Base-by-base conservation (phyloP, 1,140 invertebrate species). In the Lordiphosa clarofinis region DNA sequence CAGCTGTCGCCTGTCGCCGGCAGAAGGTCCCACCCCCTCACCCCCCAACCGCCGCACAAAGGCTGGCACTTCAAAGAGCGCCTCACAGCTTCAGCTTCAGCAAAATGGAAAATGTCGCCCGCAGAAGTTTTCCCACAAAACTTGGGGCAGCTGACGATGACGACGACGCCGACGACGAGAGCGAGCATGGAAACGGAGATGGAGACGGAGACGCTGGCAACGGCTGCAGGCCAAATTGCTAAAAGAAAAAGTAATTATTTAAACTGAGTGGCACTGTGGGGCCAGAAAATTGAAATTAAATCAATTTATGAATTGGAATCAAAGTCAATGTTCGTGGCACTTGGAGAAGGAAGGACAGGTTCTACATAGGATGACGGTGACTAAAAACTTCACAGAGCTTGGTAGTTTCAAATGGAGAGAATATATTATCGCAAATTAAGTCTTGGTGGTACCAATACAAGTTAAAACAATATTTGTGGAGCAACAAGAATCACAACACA, bases 181-280 rank as follows among this genome's bases (percentile, higher is more conserved):
- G n/a, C n/a, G n/a, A 1, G 12, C 49, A 31, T 9, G 31, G 11
- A 3, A 4, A 15, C 8, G 19, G 8, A 38, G 19, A 36, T 3
- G 3, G 5, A 9, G 21, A 19, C 13, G 39, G 46, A 13, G 33
- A 40, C 49, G 28, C n/a, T 31, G 63, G 71, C 62, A 62, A 63
- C 72, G 67, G 76, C 76, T 81, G 78, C 53, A 60, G 78, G 72
- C 56, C 13, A 82, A 82, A 84, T 82, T 82, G 76, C 78, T 74
- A 73, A 84, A 67, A 82, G 78, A 81, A 76, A 81, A 82, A 82
- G 78, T 76, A 82, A 82, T 82, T 82, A 82, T 82, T 82, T 84
- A 82, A 82, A 63, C 59, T 40, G 49, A 40, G 43, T 28, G 38
- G 37, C 44, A 52, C 36, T 19, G 48, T 12, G 35, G 48, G 54